phyloP scores from a whole-genome alignment of 2,113 vertebrate genomes.

The Ivindomyrus marchei region DNA sequence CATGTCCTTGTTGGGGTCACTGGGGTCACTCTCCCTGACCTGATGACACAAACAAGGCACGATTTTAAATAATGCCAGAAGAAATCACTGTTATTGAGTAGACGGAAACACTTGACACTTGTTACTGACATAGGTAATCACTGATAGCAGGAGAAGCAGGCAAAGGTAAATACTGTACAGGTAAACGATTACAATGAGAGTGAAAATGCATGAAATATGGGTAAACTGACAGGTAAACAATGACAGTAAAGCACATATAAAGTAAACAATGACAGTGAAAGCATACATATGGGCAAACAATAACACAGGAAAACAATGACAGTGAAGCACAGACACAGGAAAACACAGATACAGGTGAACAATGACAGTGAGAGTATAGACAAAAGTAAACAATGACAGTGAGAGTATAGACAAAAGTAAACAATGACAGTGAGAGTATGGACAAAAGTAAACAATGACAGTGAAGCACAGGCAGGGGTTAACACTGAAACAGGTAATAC shows the following conservation, averaged over 20 bases:
- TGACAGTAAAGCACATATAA: background rate
- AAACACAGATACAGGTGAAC: background rate
- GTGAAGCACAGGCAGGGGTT: background rate
- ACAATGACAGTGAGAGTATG: background rate
- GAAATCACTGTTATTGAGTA: background rate
- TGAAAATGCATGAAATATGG: background rate
- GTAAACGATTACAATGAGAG: background rate
- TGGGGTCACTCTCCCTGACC: slow-evolving; percentile 88
- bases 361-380: background rate
- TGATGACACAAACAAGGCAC: slow-evolving; percentile 41
- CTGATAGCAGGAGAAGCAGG: background rate
- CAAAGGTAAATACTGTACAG: background rate
- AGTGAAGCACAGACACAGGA: background rate
- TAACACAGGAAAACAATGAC: slow-evolving; percentile 41
- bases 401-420: background rate
- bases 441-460: background rate
- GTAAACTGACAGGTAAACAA: background rate
- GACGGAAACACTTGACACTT: background rate
- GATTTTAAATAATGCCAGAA: background rate
- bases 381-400: background rate
- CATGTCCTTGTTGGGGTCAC: slow-evolving; percentile 82
- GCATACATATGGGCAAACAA: background rate
- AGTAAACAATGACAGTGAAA: background rate
- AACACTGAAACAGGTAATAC: slow-evolving; percentile 24
- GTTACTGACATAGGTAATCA: too few species aligned